Percentiles rank a stretch among this genome's conserved stretches.
These are phyloP conservation scores for Leptopilina drosophilae DNA, from an alignment of 2,888 invertebrate genomes.

Conservation along the genomic window DNA sequence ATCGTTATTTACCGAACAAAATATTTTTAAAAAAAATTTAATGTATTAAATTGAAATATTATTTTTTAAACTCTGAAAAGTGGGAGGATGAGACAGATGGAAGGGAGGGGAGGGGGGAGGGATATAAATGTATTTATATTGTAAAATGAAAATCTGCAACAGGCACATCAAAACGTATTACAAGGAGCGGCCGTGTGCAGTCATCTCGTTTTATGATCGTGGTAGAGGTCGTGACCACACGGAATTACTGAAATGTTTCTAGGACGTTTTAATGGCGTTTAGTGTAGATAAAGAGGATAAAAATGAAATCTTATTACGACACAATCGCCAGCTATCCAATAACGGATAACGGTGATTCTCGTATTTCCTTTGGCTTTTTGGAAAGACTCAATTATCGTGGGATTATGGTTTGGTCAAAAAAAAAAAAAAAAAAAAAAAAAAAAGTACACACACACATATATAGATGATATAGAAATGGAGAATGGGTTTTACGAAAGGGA, in stretches of 20 bases:
- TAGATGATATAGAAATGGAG: no score
- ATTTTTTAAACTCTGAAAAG: no score
- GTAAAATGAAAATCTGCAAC: conserved; percentile 7
- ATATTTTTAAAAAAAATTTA: no score
- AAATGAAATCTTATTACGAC: conserved; percentile 38
- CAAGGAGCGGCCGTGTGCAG: conserved; percentile 32
- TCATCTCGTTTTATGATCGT: conserved; percentile 39
- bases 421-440: not conserved
- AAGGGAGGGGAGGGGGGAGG: no score
- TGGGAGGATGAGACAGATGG: no score
- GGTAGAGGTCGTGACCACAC: conserved; percentile 38
- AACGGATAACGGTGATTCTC: conserved; percentile 37
- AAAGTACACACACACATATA: no score
- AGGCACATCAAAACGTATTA: conserved; percentile 28
- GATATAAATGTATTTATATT: not conserved
- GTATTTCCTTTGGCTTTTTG: conserved; percentile 6
- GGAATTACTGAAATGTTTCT: conserved; percentile 41
- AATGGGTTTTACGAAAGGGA: no score
- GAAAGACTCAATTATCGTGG: conserved; percentile 16
- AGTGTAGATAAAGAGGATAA: conserved; percentile 36
- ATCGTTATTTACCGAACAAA: no score
- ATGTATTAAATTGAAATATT: no score
- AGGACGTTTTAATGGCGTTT: conserved; percentile 41
- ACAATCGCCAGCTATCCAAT: conserved; percentile 33
- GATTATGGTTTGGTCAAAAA: not conserved